Percentiles rank a stretch among this genome's conserved stretches.
Conservation (phyloP, 2,888 invertebrate genomes). For the Sinotaia quadrata region DNA sequence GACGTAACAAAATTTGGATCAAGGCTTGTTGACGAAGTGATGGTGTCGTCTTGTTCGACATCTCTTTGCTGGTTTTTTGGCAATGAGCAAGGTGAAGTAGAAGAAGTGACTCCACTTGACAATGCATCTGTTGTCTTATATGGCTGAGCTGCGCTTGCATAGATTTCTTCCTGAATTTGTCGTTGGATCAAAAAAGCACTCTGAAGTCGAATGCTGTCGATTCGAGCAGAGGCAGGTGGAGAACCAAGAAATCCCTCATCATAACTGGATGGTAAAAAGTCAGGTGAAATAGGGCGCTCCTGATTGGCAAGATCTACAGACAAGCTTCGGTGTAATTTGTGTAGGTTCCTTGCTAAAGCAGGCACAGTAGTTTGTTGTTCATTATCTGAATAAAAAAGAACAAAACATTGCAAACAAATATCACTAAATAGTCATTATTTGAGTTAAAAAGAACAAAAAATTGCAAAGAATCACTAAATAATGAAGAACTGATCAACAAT, state of each 20-base stretch:
- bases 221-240: slow-evolving; percentile 6
- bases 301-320: not conserved
- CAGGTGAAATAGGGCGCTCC: slow-evolving; percentile 1
- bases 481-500: too few relatives aligned
- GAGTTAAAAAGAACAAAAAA: too few relatives aligned
- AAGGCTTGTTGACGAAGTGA: slow-evolving; percentile 25
- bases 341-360: slow-evolving; percentile 9
- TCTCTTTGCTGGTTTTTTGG: not conserved
- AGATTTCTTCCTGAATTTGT: slow-evolving; percentile 23
- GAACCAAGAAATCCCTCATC: slow-evolving; percentile 19
- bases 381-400: not conserved
- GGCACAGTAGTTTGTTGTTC: slow-evolving; percentile 4
- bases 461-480: too few relatives aligned
- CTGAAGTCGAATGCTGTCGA: not conserved
- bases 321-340: slow-evolving; percentile 14
- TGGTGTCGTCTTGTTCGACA: slow-evolving; percentile 26
- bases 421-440: too few relatives aligned
- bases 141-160: not conserved
- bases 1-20: not conserved
- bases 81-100: not conserved
- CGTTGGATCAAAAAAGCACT: slow-evolving; percentile 16
- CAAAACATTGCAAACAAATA: too few relatives aligned
- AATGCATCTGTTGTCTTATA: not conserved
- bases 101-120: not conserved
- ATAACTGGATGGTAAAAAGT: slow-evolving; percentile 8